A percentile compares a stretch with the other conserved stretches of the same genome.
phyloP scores from a whole-genome alignment of 1,140 invertebrate genomes.

The Drosophila hydei region DNA sequence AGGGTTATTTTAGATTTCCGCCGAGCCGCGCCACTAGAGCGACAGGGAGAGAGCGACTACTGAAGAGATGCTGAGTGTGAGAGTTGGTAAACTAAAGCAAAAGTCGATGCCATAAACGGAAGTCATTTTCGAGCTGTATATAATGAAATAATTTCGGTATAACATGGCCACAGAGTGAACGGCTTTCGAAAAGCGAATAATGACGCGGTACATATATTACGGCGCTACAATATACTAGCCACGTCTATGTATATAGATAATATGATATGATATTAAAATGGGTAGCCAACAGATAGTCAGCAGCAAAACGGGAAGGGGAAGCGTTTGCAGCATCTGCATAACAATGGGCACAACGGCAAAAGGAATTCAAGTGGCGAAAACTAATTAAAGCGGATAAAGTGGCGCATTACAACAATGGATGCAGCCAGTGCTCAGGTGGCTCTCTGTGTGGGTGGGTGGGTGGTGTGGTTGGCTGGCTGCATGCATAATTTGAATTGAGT shows the following conservation, averaged over 20 bases:
- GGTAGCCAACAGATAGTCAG: slow-evolving; percentile 16
- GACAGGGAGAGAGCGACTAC: background rate
- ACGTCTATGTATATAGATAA: background rate
- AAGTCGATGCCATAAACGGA: slow-evolving; percentile 73
- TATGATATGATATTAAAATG: slow-evolving; percentile 10
- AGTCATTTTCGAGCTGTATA: slow-evolving; percentile 70
- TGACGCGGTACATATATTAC: slow-evolving; percentile 17
- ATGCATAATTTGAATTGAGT: slow-evolving; percentile 71
- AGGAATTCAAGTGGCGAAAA: slow-evolving; percentile 73
- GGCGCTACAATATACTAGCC: background rate
- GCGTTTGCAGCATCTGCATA: slow-evolving; percentile 69
- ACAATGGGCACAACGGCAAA: slow-evolving; percentile 54
- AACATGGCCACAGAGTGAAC: slow-evolving; percentile 45
- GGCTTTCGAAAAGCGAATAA: slow-evolving; percentile 67
- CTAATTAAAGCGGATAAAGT: slow-evolving; percentile 82
- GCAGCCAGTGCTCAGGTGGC: slow-evolving; percentile 16
- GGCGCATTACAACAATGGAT: slow-evolving; percentile 77
- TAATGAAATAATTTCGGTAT: slow-evolving; percentile 70
- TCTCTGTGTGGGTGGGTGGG: slow-evolving; percentile 10
- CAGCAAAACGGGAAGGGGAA: slow-evolving; percentile 61
- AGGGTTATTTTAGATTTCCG: slow-evolving; percentile 69
- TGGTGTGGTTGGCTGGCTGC: slow-evolving; percentile 27
- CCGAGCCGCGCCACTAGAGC: too few species aligned
- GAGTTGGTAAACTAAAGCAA: slow-evolving; percentile 70
- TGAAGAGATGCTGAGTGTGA: slow-evolving; percentile 24